These are phyloP conservation scores for Dasyornis broadbenti DNA, from an alignment of 2,113 vertebrate species.

Conservation along the genomic window DNA sequence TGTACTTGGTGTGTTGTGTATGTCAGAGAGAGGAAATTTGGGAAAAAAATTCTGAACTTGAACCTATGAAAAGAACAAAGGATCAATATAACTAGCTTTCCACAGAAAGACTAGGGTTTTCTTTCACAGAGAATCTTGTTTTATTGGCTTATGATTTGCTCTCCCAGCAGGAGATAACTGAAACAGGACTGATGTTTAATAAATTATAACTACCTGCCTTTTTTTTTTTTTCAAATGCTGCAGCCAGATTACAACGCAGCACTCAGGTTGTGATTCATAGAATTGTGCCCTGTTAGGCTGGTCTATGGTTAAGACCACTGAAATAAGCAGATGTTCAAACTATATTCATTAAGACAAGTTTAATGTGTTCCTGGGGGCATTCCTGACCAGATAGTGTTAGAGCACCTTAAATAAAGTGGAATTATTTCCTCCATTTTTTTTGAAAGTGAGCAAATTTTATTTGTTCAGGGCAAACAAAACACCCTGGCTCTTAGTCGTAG, in stretches of 20 bases:
- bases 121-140: neutral
- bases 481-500: neutral
- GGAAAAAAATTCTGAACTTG: neutral
- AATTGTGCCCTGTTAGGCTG: neutral
- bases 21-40: neutral
- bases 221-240: neutral
- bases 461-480: neutral
- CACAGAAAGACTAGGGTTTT: neutral
- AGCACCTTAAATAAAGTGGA: neutral
- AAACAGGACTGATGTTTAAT: neutral
- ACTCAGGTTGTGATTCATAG: neutral
- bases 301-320: neutral
- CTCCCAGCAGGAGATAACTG: neutral
- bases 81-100: neutral
- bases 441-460: neutral
- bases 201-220: neutral
- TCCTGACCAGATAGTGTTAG: neutral
- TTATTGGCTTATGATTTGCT: neutral
- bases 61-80: neutral
- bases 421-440: neutral
- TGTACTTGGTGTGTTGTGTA: neutral
- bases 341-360: neutral
- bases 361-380: neutral
- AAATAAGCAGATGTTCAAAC: neutral
- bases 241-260: rapidly evolving